A percentile compares a stretch with the other conserved stretches of the same genome.
Evolutionary conservation across 2,888 invertebrate genomes (phyloP).

Genomic region (Automeris io): DNA sequence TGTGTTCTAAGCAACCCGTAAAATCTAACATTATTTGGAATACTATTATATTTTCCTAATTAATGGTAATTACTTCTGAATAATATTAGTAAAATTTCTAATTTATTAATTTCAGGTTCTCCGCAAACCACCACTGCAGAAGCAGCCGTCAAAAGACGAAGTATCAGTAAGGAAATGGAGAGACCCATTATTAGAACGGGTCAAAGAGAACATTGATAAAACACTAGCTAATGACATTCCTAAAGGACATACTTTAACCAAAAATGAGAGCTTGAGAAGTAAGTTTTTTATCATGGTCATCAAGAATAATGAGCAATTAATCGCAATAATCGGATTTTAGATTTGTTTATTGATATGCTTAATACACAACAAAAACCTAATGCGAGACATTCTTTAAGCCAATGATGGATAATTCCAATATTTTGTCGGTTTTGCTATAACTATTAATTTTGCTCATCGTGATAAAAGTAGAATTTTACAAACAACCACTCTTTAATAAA

Average conservation of each 20-base stretch:
- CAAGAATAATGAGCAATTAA: too few species aligned
- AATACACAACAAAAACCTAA: too few species aligned
- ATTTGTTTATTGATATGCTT: too few species aligned
- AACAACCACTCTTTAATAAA: too few species aligned
- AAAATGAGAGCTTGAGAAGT: slow-evolving; percentile 74
- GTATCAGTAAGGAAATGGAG: slow-evolving; percentile 69
- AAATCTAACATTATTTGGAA: not conserved
- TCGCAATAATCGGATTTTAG: too few species aligned
- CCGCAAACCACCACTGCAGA: slow-evolving; percentile 62
- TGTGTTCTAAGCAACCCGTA: not conserved
- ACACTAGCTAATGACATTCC: slow-evolving; percentile 67
- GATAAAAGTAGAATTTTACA: too few species aligned
- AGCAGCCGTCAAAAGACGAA: slow-evolving; percentile 69
- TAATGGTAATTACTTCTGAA: too few species aligned
- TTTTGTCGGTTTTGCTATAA: too few species aligned
- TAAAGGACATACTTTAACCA: slow-evolving; percentile 70
- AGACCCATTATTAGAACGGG: slow-evolving; percentile 68
- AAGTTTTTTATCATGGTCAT: slow-evolving; percentile 37
- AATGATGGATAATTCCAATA: too few species aligned
- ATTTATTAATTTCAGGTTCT: slow-evolving; percentile 16
- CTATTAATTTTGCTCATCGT: too few species aligned
- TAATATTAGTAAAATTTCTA: not conserved
- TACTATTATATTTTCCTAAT: too few species aligned
- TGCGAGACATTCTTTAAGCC: too few species aligned
- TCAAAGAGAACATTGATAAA: slow-evolving; percentile 72